phyloP scores from a whole-genome alignment of 2,113 vertebrate genomes.

The Abramis brama region DNA sequence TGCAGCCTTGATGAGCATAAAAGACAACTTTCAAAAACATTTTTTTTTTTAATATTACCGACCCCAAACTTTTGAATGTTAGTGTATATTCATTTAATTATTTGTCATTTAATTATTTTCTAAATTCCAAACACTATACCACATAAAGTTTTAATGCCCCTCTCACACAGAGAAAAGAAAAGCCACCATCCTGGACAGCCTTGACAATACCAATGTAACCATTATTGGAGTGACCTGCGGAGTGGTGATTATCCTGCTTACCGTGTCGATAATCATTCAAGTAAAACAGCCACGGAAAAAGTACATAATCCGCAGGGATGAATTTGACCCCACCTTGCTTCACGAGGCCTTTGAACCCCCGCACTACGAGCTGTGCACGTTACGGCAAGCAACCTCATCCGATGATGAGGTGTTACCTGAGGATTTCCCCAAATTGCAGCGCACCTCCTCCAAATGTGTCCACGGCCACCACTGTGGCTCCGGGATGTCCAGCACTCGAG shows the following conservation, averaged over 20 bases:
- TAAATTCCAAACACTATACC: background rate
- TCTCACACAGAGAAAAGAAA: slow-evolving; percentile 87
- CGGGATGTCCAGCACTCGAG: slow-evolving; percentile 86
- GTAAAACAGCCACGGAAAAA: slow-evolving; percentile 98
- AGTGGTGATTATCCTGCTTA: slow-evolving; percentile 91
- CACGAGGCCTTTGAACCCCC: slow-evolving; percentile 95
- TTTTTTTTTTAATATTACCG: too few relatives aligned
- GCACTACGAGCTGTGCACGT: slow-evolving; percentile 94
- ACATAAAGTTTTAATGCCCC: slow-evolving; percentile 7
- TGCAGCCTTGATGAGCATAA: background rate
- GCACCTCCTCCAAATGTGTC: slow-evolving; percentile 93
- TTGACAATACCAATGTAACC: slow-evolving; percentile 93
- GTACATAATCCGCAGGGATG: slow-evolving; percentile 89
- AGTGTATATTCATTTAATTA: background rate
- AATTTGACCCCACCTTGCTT: slow-evolving; percentile 93
- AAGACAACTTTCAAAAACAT: background rate
- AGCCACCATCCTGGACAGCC: slow-evolving; percentile 88
- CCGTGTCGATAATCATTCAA: slow-evolving; percentile 93
- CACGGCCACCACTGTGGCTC: slow-evolving; percentile 98
- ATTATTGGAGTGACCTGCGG: slow-evolving; percentile 93
- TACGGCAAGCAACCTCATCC: slow-evolving; percentile 81
- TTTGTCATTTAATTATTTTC: background rate
- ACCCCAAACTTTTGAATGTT: background rate
- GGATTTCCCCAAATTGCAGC: slow-evolving; percentile 90
- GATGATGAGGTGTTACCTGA: slow-evolving; percentile 87